Conservation (phyloP, 2,797 vertebrate species). For the Peromyscus attwateri region DNA sequence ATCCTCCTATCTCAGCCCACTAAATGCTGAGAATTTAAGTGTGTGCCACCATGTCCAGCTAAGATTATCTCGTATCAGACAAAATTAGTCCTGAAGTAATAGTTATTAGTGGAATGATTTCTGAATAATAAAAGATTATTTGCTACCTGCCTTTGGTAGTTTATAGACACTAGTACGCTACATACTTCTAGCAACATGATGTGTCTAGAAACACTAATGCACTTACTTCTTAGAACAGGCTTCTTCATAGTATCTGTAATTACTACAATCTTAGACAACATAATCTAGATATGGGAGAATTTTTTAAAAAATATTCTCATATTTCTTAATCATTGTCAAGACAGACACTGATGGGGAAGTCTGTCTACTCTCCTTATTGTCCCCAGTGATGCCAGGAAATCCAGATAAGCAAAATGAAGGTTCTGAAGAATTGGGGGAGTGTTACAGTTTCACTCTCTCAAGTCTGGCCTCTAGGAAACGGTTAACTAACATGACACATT, state of each 20-base stretch:
- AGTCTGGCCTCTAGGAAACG: constrained; percentile 51
- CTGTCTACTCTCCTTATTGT: neutral
- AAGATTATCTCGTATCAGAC: neutral
- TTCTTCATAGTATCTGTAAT: constrained; percentile 41
- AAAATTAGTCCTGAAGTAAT: constrained; percentile 22
- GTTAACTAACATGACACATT: neutral
- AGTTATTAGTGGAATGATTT: constrained; percentile 30
- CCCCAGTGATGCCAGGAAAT: constrained; percentile 7
- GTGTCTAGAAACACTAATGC: constrained; percentile 40
- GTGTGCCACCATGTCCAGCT: neutral
- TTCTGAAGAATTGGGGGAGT: neutral
- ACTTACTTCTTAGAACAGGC: constrained; percentile 7
- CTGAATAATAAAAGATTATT: neutral
- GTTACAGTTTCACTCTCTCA: constrained; percentile 13
- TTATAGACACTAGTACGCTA: neutral
- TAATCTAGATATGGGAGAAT: constrained; percentile 24
- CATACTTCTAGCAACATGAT: neutral
- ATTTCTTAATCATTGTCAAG: neutral
- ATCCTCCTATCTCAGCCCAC: neutral
- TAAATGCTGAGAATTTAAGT: neutral
- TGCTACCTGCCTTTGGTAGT: constrained; percentile 13
- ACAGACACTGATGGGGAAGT: neutral
- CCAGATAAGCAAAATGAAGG: constrained; percentile 26
- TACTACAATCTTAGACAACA: constrained; percentile 22
- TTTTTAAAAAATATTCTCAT: neutral